Percentiles rank a stretch among this genome's conserved stretches.
Evolutionary conservation across 2,113 vertebrate genomes (phyloP).

Genomic region (Craseonycteris thonglongyai): DNA sequence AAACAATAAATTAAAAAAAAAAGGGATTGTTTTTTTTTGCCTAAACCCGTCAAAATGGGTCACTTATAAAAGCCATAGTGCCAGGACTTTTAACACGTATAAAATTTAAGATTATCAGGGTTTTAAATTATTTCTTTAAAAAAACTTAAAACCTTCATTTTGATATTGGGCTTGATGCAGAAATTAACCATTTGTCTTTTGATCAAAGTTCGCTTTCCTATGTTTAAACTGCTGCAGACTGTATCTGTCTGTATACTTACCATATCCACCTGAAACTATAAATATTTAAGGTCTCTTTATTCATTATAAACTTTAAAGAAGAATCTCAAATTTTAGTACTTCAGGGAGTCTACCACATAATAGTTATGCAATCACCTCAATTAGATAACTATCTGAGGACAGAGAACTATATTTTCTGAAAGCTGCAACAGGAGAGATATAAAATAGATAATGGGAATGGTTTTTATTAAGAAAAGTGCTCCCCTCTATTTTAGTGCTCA

Average conservation of each 20-base stretch:
- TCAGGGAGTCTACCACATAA: neutral
- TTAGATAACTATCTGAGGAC: neutral
- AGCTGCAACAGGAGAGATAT: neutral
- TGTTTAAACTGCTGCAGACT: neutral
- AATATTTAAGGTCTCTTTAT: neutral
- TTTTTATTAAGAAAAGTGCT: neutral
- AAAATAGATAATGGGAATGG: neutral
- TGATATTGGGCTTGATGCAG: neutral
- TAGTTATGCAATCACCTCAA: neutral
- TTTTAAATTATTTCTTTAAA: neutral
- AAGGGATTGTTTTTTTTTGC: too few species aligned
- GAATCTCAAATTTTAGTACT: neutral
- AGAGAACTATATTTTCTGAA: neutral
- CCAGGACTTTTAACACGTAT: neutral
- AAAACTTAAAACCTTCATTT: neutral
- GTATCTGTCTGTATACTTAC: neutral
- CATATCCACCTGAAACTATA: neutral
- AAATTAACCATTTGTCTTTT: neutral
- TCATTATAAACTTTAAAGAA: neutral
- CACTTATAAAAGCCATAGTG: neutral
- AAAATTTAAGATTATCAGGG: neutral
- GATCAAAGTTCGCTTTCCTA: neutral
- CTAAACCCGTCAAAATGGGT: neutral
- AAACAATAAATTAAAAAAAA: too few species aligned
- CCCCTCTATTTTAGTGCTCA: neutral